A percentile compares a stretch with the other conserved stretches of the same genome.
Evolutionary conservation across 2,888 invertebrate species (phyloP).

Genomic region (Notodonta dromedarius): DNA sequence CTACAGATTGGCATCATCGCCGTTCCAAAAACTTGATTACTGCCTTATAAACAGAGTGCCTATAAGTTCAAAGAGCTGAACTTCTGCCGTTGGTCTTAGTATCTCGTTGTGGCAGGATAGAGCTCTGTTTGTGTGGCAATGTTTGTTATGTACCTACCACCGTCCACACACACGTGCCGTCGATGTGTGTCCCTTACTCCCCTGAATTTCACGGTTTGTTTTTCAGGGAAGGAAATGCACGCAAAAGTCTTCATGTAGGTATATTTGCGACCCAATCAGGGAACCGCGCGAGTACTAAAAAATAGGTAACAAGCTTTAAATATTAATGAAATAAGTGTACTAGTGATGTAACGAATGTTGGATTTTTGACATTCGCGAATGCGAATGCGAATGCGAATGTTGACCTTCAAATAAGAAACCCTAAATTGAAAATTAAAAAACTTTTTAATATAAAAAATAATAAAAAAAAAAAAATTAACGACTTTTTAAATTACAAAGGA

Average conservation of each 20-base stretch:
- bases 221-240: constrained; percentile 29
- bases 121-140: constrained; percentile 65
- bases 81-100: constrained; percentile 22
- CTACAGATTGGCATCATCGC: no score
- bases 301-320: no score
- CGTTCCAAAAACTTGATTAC: background rate
- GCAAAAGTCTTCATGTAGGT: constrained; percentile 6
- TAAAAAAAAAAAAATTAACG: no score
- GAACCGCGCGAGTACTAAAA: no score
- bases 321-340: no score
- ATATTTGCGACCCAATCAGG: background rate
- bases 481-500: no score
- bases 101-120: constrained; percentile 12
- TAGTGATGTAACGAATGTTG: no score
- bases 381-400: no score
- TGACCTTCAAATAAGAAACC: no score
- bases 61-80: background rate
- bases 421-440: no score
- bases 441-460: no score
- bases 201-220: constrained; percentile 44
- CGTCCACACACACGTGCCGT: constrained; percentile 46
- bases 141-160: constrained; percentile 55
- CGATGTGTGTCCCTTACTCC: constrained; percentile 42
- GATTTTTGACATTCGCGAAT: no score
- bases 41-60: background rate